phyloP scores from a whole-genome alignment of 2,797 vertebrate genomes.

The Sus cebifrons region DNA sequence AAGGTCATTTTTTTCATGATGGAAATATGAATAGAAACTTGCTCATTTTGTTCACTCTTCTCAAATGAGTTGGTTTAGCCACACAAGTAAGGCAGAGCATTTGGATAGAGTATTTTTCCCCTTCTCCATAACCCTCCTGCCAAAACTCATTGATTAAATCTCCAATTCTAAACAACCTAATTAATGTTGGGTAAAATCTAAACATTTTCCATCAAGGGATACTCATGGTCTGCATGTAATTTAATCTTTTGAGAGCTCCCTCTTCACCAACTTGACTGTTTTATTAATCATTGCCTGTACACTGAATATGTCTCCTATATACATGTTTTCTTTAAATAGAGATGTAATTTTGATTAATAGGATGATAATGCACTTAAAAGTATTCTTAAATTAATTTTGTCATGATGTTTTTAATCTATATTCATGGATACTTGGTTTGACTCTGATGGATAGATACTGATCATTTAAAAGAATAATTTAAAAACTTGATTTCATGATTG shows the following conservation, averaged over 20 bases:
- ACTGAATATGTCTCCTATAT: neutral
- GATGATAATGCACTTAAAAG: neutral
- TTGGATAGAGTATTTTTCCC: neutral
- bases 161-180: neutral
- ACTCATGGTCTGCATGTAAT: neutral
- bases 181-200: conserved; percentile 20
- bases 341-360: neutral
- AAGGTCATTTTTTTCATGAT: neutral
- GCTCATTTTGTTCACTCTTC: conserved; percentile 9
- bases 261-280: neutral
- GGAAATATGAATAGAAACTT: neutral
- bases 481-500: neutral
- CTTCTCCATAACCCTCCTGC: neutral
- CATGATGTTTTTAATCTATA: neutral
- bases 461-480: neutral
- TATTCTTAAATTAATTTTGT: conserved; percentile 25
- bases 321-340: neutral
- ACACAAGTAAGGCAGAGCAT: neutral
- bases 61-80: neutral
- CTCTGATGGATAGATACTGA: neutral
- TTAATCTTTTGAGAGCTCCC: neutral
- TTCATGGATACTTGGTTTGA: conserved; percentile 11
- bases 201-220: conserved; percentile 8
- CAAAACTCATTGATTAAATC: neutral
- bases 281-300: neutral